These are phyloP conservation scores for Festucalex cinctus DNA, from an alignment of 2,113 vertebrate genomes.

Conservation along the genomic window DNA sequence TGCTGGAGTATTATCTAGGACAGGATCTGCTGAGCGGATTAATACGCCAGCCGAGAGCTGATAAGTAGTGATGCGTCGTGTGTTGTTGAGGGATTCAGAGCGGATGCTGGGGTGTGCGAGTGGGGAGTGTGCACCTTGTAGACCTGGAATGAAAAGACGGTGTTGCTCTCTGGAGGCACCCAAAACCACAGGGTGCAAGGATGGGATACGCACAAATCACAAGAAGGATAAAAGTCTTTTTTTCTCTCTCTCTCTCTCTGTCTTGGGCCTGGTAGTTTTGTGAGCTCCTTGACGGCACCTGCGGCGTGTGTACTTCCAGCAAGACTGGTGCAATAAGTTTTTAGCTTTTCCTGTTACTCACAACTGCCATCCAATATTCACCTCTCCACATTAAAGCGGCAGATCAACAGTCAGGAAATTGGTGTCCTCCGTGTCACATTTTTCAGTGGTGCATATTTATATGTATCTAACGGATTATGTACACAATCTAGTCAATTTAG, in stretches of 20 bases:
- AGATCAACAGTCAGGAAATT: background rate
- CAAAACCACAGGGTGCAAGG: constrained; percentile 7
- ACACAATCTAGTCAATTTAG: background rate
- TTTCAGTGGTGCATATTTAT: background rate
- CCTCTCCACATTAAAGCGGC: background rate
- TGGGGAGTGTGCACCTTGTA: constrained; percentile 15
- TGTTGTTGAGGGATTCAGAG: constrained; percentile 20
- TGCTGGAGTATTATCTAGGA: constrained; percentile 30
- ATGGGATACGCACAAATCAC: background rate
- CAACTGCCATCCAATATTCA: background rate
- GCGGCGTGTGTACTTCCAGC: background rate
- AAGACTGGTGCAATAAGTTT: background rate
- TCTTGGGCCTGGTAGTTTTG: background rate
- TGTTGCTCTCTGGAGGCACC: constrained; percentile 24
- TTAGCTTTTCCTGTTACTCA: background rate
- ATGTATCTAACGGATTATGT: background rate
- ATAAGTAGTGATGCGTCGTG: constrained; percentile 24
- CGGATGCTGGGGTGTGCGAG: constrained; percentile 27
- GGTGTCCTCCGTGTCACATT: background rate
- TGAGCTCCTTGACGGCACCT: background rate
- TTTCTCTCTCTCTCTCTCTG: background rate
- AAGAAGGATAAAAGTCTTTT: background rate
- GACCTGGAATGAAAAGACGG: constrained; percentile 22
- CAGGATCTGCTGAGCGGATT: constrained; percentile 29
- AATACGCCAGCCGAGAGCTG: constrained; percentile 27